phyloP scores from a whole-genome alignment of 2,888 invertebrate species.

The Phengaris arion region DNA sequence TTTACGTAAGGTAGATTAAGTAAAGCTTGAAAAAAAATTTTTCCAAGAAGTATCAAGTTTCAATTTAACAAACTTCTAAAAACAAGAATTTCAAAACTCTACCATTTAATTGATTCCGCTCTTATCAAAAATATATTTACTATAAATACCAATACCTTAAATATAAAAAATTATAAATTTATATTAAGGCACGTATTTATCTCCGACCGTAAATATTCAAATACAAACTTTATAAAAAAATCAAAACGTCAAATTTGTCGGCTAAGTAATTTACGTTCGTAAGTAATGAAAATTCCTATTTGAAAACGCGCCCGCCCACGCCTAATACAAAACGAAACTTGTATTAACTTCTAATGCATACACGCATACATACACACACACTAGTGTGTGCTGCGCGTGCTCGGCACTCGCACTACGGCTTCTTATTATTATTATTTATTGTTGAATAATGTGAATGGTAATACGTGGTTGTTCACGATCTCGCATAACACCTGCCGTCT shows the following conservation, averaged over 20 bases:
- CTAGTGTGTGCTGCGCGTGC: slow-evolving; percentile 77
- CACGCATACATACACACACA: slow-evolving; percentile 57
- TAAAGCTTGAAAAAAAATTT: not conserved
- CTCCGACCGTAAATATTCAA: slow-evolving; percentile 11
- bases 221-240: not conserved
- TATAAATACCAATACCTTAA: not conserved
- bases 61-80: not conserved
- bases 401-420: slow-evolving; percentile 77
- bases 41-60: not conserved
- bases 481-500: slow-evolving; percentile 81
- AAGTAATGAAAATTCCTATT: slow-evolving; percentile 68
- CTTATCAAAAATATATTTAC: not conserved
- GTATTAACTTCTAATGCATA: slow-evolving; percentile 47
- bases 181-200: not conserved
- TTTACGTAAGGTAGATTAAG: not conserved
- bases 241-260: slow-evolving; percentile 18
- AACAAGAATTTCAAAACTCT: no score
- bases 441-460: slow-evolving; percentile 80
- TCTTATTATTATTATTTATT: slow-evolving; percentile 80
- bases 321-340: slow-evolving; percentile 59
- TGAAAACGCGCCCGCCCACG: slow-evolving; percentile 74
- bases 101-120: not conserved
- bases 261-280: slow-evolving; percentile 48
- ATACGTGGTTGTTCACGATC: slow-evolving; percentile 80
- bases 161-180: not conserved